A percentile compares a stretch with the other conserved stretches of the same genome.
Conservation (phyloP, 2,113 vertebrate species). For the Nannospalax galili region DNA sequence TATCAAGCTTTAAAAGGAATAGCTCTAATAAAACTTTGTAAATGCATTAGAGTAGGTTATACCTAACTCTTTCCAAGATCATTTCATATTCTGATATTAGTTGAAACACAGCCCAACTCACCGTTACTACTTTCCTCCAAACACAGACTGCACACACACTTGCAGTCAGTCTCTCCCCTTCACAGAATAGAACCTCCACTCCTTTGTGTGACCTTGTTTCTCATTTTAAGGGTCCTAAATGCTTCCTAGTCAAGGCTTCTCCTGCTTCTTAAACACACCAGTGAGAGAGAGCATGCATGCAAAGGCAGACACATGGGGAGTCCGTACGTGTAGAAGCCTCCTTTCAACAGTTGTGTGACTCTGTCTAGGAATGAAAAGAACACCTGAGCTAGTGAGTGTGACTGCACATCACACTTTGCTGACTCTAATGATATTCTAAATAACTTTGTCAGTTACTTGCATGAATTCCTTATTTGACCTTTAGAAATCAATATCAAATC, state of each 20-base stretch:
- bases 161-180: not conserved
- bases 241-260: not conserved
- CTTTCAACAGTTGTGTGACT: not conserved
- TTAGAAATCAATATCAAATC: not conserved
- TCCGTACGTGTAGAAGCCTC: not conserved
- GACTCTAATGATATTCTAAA: not conserved
- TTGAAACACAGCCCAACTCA: not conserved
- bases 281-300: not conserved
- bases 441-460: not conserved
- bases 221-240: not conserved
- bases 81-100: constrained; percentile 1
- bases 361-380: not conserved
- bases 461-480: not conserved
- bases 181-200: not conserved
- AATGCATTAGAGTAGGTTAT: constrained; percentile 26
- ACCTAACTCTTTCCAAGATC: constrained; percentile 37
- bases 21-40: constrained; percentile 49
- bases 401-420: not conserved
- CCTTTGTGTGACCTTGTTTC: not conserved
- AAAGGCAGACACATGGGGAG: not conserved
- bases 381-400: not conserved
- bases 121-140: not conserved
- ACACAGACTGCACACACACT: not conserved
- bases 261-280: not conserved
- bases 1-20: constrained; percentile 46